Conservation (phyloP, 92 coral and sea anemone genomes). For the Paragorgia papillata region DNA sequence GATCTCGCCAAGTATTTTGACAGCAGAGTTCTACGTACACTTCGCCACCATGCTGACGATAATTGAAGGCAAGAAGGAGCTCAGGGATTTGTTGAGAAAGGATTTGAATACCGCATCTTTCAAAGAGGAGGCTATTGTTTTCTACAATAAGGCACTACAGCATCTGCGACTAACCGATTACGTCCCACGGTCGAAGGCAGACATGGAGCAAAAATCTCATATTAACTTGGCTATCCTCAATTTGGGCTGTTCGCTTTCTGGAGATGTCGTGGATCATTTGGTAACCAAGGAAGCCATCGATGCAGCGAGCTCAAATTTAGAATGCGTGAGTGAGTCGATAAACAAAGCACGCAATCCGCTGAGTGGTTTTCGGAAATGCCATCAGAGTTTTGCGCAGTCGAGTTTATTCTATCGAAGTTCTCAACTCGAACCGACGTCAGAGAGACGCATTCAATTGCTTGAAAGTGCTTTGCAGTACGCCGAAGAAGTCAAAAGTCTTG, state of each 20-base stretch:
- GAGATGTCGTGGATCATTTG: conserved; percentile 43
- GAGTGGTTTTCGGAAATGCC: conserved; percentile 47
- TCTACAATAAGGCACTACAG: conserved; percentile 43
- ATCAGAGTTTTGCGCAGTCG: conserved; percentile 39
- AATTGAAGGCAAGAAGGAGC: conserved; percentile 41
- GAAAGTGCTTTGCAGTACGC: conserved; percentile 28
- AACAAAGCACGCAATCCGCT: conserved; percentile 14
- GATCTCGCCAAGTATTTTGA: conserved; percentile 50
- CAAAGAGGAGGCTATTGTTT: conserved; percentile 45
- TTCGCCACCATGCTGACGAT: conserved; percentile 59
- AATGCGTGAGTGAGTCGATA: conserved; percentile 16
- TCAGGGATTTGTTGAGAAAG: conserved; percentile 16
- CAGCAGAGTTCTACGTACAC: conserved; percentile 57
- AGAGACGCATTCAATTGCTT: conserved; percentile 24
- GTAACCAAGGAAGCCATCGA: conserved; percentile 39
- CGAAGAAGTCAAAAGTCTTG: conserved; percentile 27
- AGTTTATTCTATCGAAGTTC: conserved; percentile 41
- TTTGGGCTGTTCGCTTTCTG: conserved; percentile 55
- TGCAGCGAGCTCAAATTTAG: conserved; percentile 25
- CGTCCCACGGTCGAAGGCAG: conserved; percentile 49
- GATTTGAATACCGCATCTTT: conserved; percentile 26
- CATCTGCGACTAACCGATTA: conserved; percentile 33
- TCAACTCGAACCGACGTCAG: conserved; percentile 10
- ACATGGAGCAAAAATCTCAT: conserved; percentile 47
- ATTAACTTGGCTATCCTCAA: conserved; percentile 40